Base-by-base conservation (phyloP, 2,113 vertebrate species). In the Glaucomys volans region DNA sequence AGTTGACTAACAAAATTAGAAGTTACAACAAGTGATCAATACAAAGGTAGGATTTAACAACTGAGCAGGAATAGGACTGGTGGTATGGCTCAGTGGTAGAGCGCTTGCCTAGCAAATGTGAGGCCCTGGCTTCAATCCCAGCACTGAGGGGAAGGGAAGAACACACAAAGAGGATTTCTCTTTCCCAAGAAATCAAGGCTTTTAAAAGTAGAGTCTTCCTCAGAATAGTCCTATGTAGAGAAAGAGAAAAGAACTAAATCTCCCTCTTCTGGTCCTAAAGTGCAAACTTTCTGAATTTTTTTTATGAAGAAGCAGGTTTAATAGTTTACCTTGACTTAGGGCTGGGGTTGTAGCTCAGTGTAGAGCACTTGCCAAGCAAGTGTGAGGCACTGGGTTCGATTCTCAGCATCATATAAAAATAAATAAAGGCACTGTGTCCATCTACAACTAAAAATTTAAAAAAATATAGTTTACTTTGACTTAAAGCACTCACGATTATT, bases 401-500 rank as follows among this genome's bases (percentile, higher is more conserved):
- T 8, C 44, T 47, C 44, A 47, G 44, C 5, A 47, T 47, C 44
- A 47, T 47, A 47, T 47, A 47, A 47, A 47, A 47, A 47, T 47
- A 47, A 47, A 47, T 47, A 47, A 47, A 47, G 44, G 44, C 9
- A 47, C 9, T 47, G 44, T 47, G 44, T 47, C 44, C 44, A 47
- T 47, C 44, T 47, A 47, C 7, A 47, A 44, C 44, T 44, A 44
- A 44, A 47, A 47, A 47, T 8, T 8, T 47, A 47, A 47, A 47
- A 8, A 47, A 47, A 47, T 81, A 62, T 90, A 59, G 54, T 71
- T 66, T 92, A 57, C 82, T n/a, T 91, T 94, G 52, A 74, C 52
- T 72, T 87, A 40, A 91, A 92, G 16, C 40, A 67, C 47, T 85
- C 90, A 92, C 30, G 4, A 85, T 92, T 22, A 92, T 59, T 82